Percentiles rank a stretch among this genome's conserved stretches.
Conservation (phyloP, 1,140 invertebrate genomes). For the Sesamia nonagrioides region DNA sequence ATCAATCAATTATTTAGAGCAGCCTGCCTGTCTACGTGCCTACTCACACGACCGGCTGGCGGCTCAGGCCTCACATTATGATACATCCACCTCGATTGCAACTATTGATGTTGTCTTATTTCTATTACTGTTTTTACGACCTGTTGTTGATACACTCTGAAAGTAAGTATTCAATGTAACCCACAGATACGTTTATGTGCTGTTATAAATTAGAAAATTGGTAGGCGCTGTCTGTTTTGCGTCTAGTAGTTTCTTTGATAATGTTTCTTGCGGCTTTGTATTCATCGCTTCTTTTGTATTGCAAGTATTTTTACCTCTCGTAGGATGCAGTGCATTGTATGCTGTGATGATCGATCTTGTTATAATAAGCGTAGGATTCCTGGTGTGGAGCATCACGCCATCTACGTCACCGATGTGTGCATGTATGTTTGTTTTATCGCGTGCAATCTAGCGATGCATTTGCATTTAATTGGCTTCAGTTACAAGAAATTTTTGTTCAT, state of each 20-base stretch:
- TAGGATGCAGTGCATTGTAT: not conserved
- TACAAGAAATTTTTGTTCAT: slow-evolving; percentile 42
- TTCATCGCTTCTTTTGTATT: slow-evolving; percentile 1
- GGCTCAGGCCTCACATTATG: slow-evolving; percentile 14
- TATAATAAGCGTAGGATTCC: slow-evolving; percentile 31
- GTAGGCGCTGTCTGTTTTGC: slow-evolving; percentile 21
- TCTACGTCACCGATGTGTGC: slow-evolving; percentile 48
- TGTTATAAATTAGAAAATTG: not conserved
- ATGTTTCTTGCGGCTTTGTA: not conserved
- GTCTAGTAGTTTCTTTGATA: slow-evolving; percentile 31
- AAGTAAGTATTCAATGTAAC: slow-evolving; percentile 43
- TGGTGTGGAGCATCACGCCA: slow-evolving; percentile 55
- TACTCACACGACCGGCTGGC: slow-evolving; percentile 55
- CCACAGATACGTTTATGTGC: not conserved
- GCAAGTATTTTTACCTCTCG: not conserved
- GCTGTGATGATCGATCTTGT: not conserved
- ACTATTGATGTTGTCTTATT: not conserved
- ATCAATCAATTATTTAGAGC: slow-evolving; percentile 65
- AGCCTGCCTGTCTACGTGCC: slow-evolving; percentile 64
- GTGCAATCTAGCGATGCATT: slow-evolving; percentile 46
- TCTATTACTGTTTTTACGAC: slow-evolving; percentile 47
- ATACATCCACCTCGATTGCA: not conserved
- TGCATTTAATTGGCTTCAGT: slow-evolving; percentile 52
- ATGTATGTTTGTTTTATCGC: slow-evolving; percentile 25
- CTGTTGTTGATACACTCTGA: not conserved